Percentiles rank a stretch among this genome's conserved stretches.
Conservation (phyloP, 2,113 vertebrate species). For the cattle (Bos taurus) region ARS-UCD2.0 NC_037330.1:99567001-99567500, state of each 20-base stretch:
- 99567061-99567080: neutral
- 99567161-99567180: neutral
- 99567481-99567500: constrained; percentile 22
- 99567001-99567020: neutral
- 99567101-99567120: neutral
- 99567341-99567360: constrained; percentile 32
- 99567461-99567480: constrained; percentile 9
- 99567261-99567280: neutral
- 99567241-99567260: neutral
- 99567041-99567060: neutral
- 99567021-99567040: neutral
- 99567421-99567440: constrained; percentile 6
- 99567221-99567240: neutral
- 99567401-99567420: constrained; percentile 27
- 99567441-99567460: constrained; percentile 42
- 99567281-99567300: neutral
- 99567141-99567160: fast-evolving
- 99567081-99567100: neutral
- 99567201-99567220: neutral
- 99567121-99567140: neutral
- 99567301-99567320: neutral
- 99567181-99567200: neutral
- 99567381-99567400: constrained; percentile 46
- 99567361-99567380: constrained; percentile 39
- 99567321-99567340: neutral